phyloP scores from a whole-genome alignment of 2,113 vertebrate species.

The Pelobates fuscus region DNA sequence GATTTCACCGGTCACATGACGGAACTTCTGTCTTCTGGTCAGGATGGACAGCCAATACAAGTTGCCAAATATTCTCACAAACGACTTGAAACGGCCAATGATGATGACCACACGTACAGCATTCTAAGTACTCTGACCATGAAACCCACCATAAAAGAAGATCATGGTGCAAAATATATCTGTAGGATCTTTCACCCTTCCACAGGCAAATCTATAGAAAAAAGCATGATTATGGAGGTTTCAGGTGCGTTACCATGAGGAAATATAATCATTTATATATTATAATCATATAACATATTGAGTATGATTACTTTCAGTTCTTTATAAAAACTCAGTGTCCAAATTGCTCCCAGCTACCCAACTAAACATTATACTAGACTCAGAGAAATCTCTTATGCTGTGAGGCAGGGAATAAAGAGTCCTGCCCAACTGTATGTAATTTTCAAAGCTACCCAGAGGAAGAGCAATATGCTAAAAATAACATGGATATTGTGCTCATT shows the following conservation, averaged over 20 bases:
- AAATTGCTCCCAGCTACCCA: no score
- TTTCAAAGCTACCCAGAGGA: no score
- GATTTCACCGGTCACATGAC: background rate
- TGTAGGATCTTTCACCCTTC: conserved; percentile 13
- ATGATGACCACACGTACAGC: conserved; percentile 9
- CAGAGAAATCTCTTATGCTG: no score
- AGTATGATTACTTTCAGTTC: no score
- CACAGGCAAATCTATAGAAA: background rate
- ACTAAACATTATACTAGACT: no score
- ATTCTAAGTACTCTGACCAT: conserved; percentile 15
- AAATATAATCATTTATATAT: no score
- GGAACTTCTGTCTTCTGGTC: background rate
- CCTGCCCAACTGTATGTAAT: no score
- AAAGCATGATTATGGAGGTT: background rate
- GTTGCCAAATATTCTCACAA: conserved; percentile 3
- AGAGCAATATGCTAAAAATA: no score
- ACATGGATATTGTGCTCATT: no score
- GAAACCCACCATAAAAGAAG: conserved; percentile 8
- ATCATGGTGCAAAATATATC: conserved; percentile 10
- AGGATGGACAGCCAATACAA: background rate
- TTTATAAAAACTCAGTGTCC: no score
- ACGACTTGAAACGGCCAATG: background rate
- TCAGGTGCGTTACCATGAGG: background rate
- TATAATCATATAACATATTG: no score
- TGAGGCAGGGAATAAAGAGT: no score